Evolutionary conservation across 2,113 vertebrate species (phyloP), one percentile per base, ranked within the genome.

Genomic region (Anoura caudifer): DNA sequence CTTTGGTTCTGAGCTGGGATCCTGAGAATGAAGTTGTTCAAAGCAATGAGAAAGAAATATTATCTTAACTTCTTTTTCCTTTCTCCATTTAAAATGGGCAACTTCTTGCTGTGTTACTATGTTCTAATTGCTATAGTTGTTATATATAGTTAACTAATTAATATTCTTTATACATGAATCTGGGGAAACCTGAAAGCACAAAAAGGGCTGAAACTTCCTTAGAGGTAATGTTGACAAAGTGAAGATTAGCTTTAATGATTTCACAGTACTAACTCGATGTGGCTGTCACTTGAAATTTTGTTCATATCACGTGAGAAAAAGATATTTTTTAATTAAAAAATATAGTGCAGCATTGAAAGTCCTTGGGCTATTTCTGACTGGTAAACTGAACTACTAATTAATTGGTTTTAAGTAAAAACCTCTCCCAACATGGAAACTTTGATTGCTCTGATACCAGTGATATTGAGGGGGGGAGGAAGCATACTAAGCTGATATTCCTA

Each of bases 1-100:
- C 96, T 7, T 97, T 97, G 75, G 75, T 98, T 97, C 94, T 97
- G 33, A 97, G 73, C 89, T 97, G 94, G 95, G 90, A 75, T 87
- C 33, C 79, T 43, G 95, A 94, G 83, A 93, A 82, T 63, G 97
- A 97, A 94, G 79, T 81, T 73, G 87, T 95, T 97, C 97, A 97
- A 94, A 97, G 43, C 77, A 95, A n/a, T 45, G 93, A 93, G 89
- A 97, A 98, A 85, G 97, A 98, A 95, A 22, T 92, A 90, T 2
- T 86, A 91, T 87, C 41, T 45, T 97, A 76, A 17, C 89, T 75
- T 96, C 87, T 61, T 88, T 59, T 90, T 95, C 17, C 31, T 90
- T 76, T 96, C 54, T 95, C 77, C 83, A 88, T 84, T 96, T 80
- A 90, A 97, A 95, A 82, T 82, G 61, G 38, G 38, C 95, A 94